Conservation (phyloP, 2,888 invertebrate genomes). For the Gisinianus flammeolus region DNA sequence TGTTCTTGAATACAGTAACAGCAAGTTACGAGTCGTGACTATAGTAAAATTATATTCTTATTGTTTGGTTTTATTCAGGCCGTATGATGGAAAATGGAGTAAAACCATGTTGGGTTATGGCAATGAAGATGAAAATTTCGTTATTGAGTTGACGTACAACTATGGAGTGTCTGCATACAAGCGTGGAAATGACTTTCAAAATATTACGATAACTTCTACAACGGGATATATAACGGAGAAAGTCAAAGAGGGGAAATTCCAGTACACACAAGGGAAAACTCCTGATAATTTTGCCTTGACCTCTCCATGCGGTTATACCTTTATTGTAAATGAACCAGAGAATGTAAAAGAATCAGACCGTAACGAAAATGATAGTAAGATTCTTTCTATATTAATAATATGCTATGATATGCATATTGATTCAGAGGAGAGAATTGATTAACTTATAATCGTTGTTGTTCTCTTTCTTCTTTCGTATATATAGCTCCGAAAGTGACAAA, state of each 20-base stretch:
- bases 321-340: constrained; percentile 9
- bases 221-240: constrained; percentile 72
- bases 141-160: constrained; percentile 92
- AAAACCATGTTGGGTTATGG: constrained; percentile 99
- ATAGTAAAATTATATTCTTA: neutral
- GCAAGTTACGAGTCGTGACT: no score
- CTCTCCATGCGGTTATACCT: constrained; percentile 88
- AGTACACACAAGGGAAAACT: constrained; percentile 67
- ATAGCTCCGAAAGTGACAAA: constrained; percentile 62
- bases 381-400: neutral
- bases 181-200: constrained; percentile 88
- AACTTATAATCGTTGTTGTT: neutral
- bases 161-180: constrained; percentile 89
- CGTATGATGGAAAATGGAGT: constrained; percentile 97
- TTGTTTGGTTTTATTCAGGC: constrained; percentile 67
- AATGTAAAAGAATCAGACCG: neutral
- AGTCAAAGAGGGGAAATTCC: constrained; percentile 76
- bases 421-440: no score
- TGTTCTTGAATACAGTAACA: no score
- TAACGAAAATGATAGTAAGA: neutral
- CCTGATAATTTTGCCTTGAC: constrained; percentile 69
- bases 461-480: neutral
- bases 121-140: constrained; percentile 92
- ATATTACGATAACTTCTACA: constrained; percentile 83
- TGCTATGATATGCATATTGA: neutral